These are phyloP conservation scores for Germaria angustata DNA, from an alignment of 2,888 invertebrate genomes.

Conservation along the genomic window DNA sequence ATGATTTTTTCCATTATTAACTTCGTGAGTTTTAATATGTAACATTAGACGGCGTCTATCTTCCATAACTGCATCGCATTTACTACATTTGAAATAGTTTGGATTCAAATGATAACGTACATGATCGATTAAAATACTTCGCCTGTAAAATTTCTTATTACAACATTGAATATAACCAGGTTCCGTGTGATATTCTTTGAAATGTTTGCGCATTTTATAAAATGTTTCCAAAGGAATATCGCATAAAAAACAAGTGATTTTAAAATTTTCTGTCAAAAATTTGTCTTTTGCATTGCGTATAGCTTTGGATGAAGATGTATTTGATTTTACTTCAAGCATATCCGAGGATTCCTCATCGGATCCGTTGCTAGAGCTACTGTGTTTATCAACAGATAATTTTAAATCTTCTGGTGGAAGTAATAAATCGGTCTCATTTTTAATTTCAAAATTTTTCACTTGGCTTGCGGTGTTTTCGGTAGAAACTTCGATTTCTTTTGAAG, in stretches of 20 bases:
- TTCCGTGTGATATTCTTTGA: constrained; percentile 65
- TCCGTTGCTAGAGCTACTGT: constrained; percentile 9
- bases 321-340: background rate
- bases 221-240: constrained; percentile 67
- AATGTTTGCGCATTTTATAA: constrained; percentile 69
- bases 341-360: background rate
- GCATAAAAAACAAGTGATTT: constrained; percentile 76
- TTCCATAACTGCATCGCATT: constrained; percentile 74
- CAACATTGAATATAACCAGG: constrained; percentile 77
- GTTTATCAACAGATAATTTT: background rate
- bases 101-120: constrained; percentile 77
- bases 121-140: constrained; percentile 77
- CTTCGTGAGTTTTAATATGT: constrained; percentile 73
- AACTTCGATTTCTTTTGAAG: background rate
- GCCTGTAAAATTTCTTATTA: constrained; percentile 76
- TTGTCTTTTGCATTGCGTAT: constrained; percentile 73
- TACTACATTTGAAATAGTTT: constrained; percentile 76
- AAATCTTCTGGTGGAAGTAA: background rate
- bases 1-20: constrained; percentile 71
- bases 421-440: constrained; percentile 1
- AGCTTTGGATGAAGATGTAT: constrained; percentile 16
- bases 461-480: background rate
- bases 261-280: constrained; percentile 74
- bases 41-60: constrained; percentile 74
- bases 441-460: background rate